Base-by-base conservation (phyloP, 1,140 invertebrate species). In the Musca domestica region DNA sequence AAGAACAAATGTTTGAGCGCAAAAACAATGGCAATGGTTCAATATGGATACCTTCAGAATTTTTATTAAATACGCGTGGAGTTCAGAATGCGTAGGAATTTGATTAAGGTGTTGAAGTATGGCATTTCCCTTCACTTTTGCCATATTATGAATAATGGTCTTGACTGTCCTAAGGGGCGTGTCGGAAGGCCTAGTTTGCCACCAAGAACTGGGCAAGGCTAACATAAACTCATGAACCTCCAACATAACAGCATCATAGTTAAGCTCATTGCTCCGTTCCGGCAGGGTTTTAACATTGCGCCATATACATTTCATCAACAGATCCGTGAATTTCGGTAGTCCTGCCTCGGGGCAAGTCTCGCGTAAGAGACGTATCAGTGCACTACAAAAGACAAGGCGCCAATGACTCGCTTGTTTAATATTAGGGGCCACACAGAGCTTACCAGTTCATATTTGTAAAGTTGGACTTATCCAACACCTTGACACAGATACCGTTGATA, bases 281-380 rank as follows among this genome's bases (percentile, higher is more conserved):
- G 89, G 87, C 71, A 95, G 85, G 71, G 81, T 86, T 76, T 92
- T 90, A 3, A 92, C 87, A 70, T 92, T 88, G 74, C 92, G 90
- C 93, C 93, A 95, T 46, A 93, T 84, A 77, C 92, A 94, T 84
- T 95, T 95, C 91, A 94, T 94, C 3, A 93, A 87, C n/a, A 95
- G 77, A 72, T 94, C 92, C 22, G 89, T 86, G 69, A 91, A 92
- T 71, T 93, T 90, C 0, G 86, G 83, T 15, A 85, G 78, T 63
- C 82, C 83, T 73, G 83, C 88, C n/a, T 85, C 88, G 14, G 86
- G 86, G 5, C 92, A 87, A 72, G 88, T 89, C 56, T 93, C 91
- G 70, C 92, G 88, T 22, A 95, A 80, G 41, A 94, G 81, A 74
- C 90, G 87, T 23, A 94, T 88, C 30, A 93, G 80, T 48, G 91